phyloP scores from a whole-genome alignment of 2,888 invertebrate species.

The Ferrisia virgata region DNA sequence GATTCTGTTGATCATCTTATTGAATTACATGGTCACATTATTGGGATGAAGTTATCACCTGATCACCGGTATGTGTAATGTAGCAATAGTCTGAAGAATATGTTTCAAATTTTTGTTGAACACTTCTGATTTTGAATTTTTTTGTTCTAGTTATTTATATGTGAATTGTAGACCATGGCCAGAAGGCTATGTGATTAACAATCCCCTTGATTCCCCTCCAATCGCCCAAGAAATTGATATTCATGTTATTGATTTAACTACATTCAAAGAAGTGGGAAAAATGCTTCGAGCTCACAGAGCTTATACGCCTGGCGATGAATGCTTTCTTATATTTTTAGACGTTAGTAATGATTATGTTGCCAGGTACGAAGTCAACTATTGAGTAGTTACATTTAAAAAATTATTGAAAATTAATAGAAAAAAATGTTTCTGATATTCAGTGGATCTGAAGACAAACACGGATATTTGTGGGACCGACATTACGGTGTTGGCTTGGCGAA shows the following conservation, averaged over 20 bases:
- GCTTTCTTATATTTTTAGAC: constrained; percentile 81
- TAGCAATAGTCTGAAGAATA: not conserved
- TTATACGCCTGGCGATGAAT: constrained; percentile 79
- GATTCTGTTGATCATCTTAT: constrained; percentile 76
- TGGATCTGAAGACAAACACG: constrained; percentile 79
- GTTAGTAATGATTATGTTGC: constrained; percentile 79
- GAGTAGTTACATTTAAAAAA: not conserved
- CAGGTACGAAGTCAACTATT: not conserved
- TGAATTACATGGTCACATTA: constrained; percentile 80
- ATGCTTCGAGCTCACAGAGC: constrained; percentile 77
- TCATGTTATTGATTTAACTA: constrained; percentile 77
- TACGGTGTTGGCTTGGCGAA: constrained; percentile 74
- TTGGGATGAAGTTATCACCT: constrained; percentile 81
- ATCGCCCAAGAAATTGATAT: constrained; percentile 84
- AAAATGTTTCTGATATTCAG: constrained; percentile 55
- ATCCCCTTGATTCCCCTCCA: constrained; percentile 76
- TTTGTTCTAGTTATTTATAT: constrained; percentile 64
- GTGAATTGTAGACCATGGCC: constrained; percentile 84
- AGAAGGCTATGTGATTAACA: constrained; percentile 67
- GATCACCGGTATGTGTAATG: constrained; percentile 63
- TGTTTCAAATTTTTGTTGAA: constrained; percentile 14
- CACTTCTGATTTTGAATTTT: constrained; percentile 48
- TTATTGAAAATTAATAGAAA: constrained; percentile 23
- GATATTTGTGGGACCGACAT: constrained; percentile 81
- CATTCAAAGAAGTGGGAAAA: constrained; percentile 70